Evolutionary conservation across 2,797 vertebrate genomes (phyloP).

Genomic region (Sebastes elongatus): DNA sequence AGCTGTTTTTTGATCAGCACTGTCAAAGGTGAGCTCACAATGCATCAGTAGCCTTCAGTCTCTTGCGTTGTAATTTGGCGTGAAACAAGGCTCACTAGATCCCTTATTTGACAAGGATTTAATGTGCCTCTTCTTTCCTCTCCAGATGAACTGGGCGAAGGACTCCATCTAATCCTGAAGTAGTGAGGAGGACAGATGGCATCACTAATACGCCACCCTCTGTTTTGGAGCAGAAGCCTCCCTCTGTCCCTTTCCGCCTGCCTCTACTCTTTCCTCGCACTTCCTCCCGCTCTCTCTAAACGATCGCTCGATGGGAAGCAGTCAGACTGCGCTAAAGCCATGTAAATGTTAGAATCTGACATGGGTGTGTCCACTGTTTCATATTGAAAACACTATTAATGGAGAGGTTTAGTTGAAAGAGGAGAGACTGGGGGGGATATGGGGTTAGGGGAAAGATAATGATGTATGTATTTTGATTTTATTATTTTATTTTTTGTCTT

Average conservation of each 20-base stretch:
- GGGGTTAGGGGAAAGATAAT: constrained; percentile 38
- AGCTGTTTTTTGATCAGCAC: constrained; percentile 94
- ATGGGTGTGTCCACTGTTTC: constrained; percentile 86
- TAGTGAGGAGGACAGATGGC: constrained; percentile 70
- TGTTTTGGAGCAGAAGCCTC: constrained; percentile 72
- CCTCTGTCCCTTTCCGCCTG: constrained; percentile 69
- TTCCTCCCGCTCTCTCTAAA: constrained; percentile 64
- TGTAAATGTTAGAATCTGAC: constrained; percentile 90
- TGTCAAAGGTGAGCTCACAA: constrained; percentile 86
- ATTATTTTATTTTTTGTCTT: constrained; percentile 48
- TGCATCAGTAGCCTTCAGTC: neutral
- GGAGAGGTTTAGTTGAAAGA: constrained; percentile 48
- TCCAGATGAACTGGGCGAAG: constrained; percentile 91
- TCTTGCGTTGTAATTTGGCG: neutral
- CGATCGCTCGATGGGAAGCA: constrained; percentile 64
- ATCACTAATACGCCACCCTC: constrained; percentile 75
- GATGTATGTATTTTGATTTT: constrained; percentile 60
- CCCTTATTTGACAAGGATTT: constrained; percentile 1
- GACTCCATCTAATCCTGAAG: constrained; percentile 83
- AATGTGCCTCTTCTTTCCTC: constrained; percentile 13
- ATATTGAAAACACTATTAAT: constrained; percentile 88
- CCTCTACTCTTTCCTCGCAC: constrained; percentile 60
- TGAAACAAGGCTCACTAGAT: neutral
- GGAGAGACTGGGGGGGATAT: constrained; percentile 44
- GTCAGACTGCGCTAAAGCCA: constrained; percentile 76